These are phyloP conservation scores for Athene cunicularia DNA, from an alignment of 2,113 vertebrate genomes.

Conservation along the genomic window DNA sequence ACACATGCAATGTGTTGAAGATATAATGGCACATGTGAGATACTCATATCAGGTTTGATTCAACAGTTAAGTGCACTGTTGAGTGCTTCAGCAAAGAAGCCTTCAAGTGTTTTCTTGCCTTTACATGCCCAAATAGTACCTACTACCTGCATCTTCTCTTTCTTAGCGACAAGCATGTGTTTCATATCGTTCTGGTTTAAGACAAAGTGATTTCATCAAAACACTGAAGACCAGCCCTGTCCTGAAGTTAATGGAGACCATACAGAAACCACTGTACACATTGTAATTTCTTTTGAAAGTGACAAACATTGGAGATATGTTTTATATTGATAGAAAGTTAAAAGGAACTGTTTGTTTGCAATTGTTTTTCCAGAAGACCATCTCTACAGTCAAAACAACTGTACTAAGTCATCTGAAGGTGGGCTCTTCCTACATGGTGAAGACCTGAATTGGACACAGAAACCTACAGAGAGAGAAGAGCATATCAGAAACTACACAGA, in stretches of 20 bases:
- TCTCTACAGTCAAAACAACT: neutral
- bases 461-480: neutral
- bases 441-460: neutral
- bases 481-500: neutral
- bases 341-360: neutral
- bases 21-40: neutral
- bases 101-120: neutral
- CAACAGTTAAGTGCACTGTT: neutral
- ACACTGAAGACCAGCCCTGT: neutral
- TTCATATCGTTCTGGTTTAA: neutral
- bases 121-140: neutral
- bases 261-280: neutral
- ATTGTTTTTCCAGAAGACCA: neutral
- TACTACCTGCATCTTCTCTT: neutral
- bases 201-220: neutral
- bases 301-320: neutral
- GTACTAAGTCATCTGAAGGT: neutral
- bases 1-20: neutral
- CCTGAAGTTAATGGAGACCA: neutral
- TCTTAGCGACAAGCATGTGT: neutral
- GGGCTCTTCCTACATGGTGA: neutral
- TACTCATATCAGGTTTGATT: neutral
- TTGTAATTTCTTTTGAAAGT: neutral
- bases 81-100: neutral
- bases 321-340: neutral